These are phyloP conservation scores for Synanthedon tipuliformis DNA, from an alignment of 2,888 invertebrate genomes.

Conservation along the genomic window DNA sequence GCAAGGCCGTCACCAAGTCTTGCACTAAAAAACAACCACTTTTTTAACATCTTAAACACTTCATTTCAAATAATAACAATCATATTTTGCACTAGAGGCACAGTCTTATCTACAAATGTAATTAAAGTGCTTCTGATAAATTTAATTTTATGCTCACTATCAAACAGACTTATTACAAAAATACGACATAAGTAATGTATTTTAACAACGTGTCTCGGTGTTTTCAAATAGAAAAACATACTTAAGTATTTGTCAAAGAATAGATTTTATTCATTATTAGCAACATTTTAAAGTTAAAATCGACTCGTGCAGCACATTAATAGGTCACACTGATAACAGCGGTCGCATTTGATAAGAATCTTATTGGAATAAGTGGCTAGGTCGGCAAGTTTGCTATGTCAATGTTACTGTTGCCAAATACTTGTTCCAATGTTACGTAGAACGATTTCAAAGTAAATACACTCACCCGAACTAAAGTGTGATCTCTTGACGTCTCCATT, in stretches of 20 bases:
- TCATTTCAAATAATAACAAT: conserved; percentile 24
- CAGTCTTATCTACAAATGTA: conserved; percentile 16
- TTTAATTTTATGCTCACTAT: conserved; percentile 5
- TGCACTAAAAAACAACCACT: conserved; percentile 70
- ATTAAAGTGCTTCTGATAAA: conserved; percentile 16
- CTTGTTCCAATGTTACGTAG: conserved; percentile 30
- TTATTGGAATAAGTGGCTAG: conserved; percentile 31
- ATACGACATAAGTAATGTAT: too few species aligned
- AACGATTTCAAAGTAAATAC: conserved; percentile 12
- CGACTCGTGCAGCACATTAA: conserved; percentile 11
- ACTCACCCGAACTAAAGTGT: conserved; percentile 90
- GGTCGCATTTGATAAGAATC: conserved; percentile 58
- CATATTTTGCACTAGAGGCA: conserved; percentile 11
- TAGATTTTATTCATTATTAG: too few species aligned
- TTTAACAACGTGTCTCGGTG: too few species aligned
- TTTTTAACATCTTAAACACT: conserved; percentile 58
- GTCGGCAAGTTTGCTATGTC: conserved; percentile 35
- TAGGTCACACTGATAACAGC: conserved; percentile 61
- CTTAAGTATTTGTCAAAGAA: too few species aligned
- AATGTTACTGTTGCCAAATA: conserved; percentile 62
- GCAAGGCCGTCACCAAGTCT: conserved; percentile 71
- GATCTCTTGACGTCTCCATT: conserved; percentile 91
- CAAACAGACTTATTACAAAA: not conserved
- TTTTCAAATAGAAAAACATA: too few species aligned
- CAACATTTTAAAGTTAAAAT: too few species aligned